phyloP scores from a whole-genome alignment of 2,113 vertebrate genomes.

The Anas platyrhynchos region DNA sequence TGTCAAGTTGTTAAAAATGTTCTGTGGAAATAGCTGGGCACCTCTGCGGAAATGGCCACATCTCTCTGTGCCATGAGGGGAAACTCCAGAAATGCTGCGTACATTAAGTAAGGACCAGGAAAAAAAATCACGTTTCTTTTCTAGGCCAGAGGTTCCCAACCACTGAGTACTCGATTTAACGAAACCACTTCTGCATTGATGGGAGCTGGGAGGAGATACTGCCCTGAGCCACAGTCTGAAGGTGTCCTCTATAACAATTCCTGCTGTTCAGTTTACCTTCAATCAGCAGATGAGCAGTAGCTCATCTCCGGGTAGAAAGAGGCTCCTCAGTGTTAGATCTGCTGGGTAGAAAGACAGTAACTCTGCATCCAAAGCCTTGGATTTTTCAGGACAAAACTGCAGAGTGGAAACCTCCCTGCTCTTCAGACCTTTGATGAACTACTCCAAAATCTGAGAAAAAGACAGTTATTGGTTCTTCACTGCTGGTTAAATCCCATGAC shows the following conservation, averaged over 20 bases:
- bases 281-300: not conserved
- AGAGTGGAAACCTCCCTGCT: not conserved
- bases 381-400: not conserved
- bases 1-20: not conserved
- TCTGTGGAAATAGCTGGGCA: not conserved
- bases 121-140: not conserved
- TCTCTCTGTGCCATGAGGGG: not conserved
- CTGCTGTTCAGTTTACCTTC: not conserved
- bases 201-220: not conserved
- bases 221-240: not conserved
- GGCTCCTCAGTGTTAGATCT: not conserved
- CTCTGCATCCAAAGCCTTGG: not conserved
- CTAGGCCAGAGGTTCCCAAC: not conserved
- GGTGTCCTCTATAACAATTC: not conserved
- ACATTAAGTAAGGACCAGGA: not conserved
- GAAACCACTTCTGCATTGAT: not conserved
- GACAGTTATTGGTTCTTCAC: not conserved
- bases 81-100: not conserved
- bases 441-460: not conserved
- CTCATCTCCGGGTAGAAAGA: not conserved
- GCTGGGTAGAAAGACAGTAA: not conserved
- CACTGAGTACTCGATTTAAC: not conserved
- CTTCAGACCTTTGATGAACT: not conserved
- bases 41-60: not conserved
- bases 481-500: not conserved